Percentiles rank a stretch among this genome's conserved stretches.
phyloP scores from a whole-genome alignment of 2,797 vertebrate genomes.

The Erethizon dorsatum region DNA sequence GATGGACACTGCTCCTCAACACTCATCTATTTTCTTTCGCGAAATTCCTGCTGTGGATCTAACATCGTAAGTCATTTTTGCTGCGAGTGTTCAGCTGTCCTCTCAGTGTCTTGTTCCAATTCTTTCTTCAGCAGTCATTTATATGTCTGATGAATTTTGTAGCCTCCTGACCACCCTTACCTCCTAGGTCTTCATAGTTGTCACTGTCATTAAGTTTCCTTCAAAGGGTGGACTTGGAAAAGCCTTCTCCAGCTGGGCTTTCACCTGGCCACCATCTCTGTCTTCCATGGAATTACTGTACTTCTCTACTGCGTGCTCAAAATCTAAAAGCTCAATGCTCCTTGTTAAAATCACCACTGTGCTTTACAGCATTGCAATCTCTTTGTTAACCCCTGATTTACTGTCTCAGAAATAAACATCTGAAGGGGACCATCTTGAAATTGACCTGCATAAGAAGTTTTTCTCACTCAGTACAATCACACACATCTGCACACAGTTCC shows the following conservation, averaged over 20 bases:
- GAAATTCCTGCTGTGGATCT: neutral
- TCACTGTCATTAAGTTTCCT: slow-evolving; percentile 65
- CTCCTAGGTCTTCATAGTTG: slow-evolving; percentile 67
- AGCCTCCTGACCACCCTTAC: slow-evolving; percentile 58
- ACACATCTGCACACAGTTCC: neutral
- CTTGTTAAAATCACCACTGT: neutral
- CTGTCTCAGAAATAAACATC: neutral
- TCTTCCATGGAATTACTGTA: neutral
- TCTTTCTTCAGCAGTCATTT: slow-evolving; percentile 41
- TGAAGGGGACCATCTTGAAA: neutral
- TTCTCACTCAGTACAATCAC: neutral
- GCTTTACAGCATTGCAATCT: neutral
- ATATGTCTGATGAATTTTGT: slow-evolving; percentile 15
- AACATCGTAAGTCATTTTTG: slow-evolving; percentile 62
- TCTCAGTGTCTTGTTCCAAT: slow-evolving; percentile 65
- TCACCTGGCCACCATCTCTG: neutral
- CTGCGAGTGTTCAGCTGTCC: slow-evolving; percentile 69
- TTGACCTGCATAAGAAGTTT: neutral
- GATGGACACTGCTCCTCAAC: neutral
- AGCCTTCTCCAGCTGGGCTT: slow-evolving; percentile 36
- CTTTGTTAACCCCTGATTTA: neutral
- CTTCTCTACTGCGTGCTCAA: neutral
- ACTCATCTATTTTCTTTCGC: slow-evolving; percentile 16
- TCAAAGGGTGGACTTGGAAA: slow-evolving; percentile 41
- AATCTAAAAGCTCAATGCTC: neutral